phyloP scores from a whole-genome alignment of 1,140 invertebrate species.

The Diprion similis region DNA sequence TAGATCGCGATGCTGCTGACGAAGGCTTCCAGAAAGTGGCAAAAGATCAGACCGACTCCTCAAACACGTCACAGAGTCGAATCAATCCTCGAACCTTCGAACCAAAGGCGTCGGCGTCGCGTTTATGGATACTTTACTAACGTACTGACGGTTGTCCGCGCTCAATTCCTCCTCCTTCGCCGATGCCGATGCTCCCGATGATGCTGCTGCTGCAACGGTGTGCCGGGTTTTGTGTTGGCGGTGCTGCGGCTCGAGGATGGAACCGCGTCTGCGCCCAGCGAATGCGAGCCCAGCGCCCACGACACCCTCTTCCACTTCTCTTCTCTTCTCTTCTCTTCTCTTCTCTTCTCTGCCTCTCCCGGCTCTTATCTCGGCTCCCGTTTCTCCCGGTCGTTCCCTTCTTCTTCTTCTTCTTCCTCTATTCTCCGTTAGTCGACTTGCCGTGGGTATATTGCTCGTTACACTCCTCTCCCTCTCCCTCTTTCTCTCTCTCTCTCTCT shows the following conservation, averaged over 20 bases:
- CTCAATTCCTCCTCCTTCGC: no score
- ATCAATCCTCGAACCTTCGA: no score
- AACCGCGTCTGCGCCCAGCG: neutral
- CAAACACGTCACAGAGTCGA: no score
- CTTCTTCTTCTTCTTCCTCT: slow-evolving; percentile 20
- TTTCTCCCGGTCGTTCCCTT: neutral
- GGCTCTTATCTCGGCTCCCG: neutral
- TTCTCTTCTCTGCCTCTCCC: neutral
- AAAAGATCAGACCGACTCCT: no score
- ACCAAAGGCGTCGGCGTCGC: no score
- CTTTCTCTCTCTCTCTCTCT: neutral
- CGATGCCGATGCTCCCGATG: neutral
- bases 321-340: neutral
- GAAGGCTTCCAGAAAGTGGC: no score
- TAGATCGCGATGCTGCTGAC: no score
- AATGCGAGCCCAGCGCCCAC: neutral
- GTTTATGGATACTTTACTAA: no score
- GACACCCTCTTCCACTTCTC: neutral
- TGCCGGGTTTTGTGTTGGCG: neutral
- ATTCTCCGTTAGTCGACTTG: neutral
- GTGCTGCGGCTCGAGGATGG: neutral
- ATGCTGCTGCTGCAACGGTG: slow-evolving; percentile 5
- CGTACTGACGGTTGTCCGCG: no score
- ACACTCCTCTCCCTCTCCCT: neutral
- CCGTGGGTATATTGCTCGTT: neutral